Conservation (phyloP, 1,140 invertebrate species). For the Cyphomyrmex costatus region DNA sequence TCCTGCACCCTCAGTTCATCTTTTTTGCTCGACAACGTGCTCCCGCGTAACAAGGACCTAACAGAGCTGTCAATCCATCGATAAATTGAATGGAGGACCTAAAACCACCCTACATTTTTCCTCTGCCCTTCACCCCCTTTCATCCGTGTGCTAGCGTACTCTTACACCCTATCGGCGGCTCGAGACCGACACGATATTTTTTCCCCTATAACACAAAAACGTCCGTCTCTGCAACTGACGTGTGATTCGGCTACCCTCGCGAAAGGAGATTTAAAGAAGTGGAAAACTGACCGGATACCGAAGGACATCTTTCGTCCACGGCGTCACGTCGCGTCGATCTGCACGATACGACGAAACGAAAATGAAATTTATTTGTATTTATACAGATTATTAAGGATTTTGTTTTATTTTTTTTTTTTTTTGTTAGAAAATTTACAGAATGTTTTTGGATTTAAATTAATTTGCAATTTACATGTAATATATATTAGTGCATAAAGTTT, state of each 20-base stretch:
- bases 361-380: conserved; percentile 23
- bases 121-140: conserved; percentile 76
- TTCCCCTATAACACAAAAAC: conserved; percentile 73
- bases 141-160: conserved; percentile 72
- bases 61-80: conserved; percentile 83
- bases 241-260: conserved; percentile 73
- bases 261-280: conserved; percentile 74
- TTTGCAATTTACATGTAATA: not conserved
- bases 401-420: conserved; percentile 14
- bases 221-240: conserved; percentile 76
- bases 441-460: not conserved
- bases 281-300: conserved; percentile 71
- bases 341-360: not conserved
- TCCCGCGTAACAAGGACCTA: conserved; percentile 81
- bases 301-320: conserved; percentile 16
- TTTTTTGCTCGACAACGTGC: conserved; percentile 71
- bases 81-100: conserved; percentile 83
- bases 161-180: conserved; percentile 73
- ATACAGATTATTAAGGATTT: not conserved
- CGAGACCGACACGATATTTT: conserved; percentile 67
- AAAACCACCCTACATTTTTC: conserved; percentile 80
- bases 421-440: not conserved
- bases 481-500: not conserved
- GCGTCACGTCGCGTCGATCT: not conserved
- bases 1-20: conserved; percentile 38